Base-by-base conservation (phyloP, 1,140 invertebrate genomes). In the Lepidotrigona ventralis region DNA sequence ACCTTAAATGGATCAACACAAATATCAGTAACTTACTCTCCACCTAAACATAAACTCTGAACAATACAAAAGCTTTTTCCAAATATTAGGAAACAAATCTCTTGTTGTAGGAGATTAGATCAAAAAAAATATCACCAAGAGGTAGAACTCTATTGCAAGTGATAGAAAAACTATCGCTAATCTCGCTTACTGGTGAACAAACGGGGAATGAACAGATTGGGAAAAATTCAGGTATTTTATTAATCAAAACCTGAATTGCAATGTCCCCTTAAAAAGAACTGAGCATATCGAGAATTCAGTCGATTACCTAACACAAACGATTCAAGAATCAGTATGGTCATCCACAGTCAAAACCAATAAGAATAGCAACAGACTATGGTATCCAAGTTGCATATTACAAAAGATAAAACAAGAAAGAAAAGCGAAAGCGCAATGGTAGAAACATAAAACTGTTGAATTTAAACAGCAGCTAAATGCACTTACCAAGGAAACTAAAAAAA, bases 401-500 rank as follows among this genome's bases (percentile, higher is more conserved):
- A 29, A 72, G 2, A 72, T 26, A 29, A 54, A 54, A 29, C 14
- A 29, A 29, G 54, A 72, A 72, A 14, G 70, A 54, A 54, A 29
- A 72, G 70, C 46, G n/a, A n/a, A n/a, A n/a, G n/a, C n/a, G 6
- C 39, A 71, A 53, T 71, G n/a, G n/a, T n/a, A 71, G 26, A 15
- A 66, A 71, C 54, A 26, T 23, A 23, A 66, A 66, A 74, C 29
- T 60, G 56, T 1, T 12, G 17, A 15, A 26, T 81, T 63, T 54
- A 81, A 71, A 78, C 70, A n/a, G 68, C 76, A 76, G 51, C 23
- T 86, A 19, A 80, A 86, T 29, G 53, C 33, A 73, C 9, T 54
- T 8, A 84, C 64, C 2, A 70, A 39, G 15, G 58, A 83, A 53
- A 1, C 84, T 2, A 68, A 74, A 58, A 46, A 51, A 68, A 0